These are phyloP conservation scores for Acanthaster planci DNA, from an alignment of 35 echinoderm and acorn worm species.

Conservation along the genomic window DNA sequence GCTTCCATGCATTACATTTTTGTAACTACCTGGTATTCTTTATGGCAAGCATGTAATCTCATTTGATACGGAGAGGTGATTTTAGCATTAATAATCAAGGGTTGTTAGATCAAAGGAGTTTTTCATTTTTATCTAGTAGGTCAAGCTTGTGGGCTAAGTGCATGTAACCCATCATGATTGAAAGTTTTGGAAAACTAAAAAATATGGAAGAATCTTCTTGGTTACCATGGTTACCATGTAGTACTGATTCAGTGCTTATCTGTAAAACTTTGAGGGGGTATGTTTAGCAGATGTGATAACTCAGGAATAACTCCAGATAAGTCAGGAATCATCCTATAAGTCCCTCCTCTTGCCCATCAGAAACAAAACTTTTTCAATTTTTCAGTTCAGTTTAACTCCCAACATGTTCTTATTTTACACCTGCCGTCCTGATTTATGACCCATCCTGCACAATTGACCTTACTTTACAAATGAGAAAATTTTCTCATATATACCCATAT, in stretches of 20 bases:
- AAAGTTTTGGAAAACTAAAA: background rate
- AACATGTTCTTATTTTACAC: no score
- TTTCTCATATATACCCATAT: no score
- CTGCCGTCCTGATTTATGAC: no score
- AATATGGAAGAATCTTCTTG: background rate
- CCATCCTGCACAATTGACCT: no score
- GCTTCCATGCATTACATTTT: background rate
- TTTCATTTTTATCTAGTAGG: background rate
- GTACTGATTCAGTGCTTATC: background rate
- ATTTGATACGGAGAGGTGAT: constrained; percentile 5
- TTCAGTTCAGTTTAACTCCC: no score
- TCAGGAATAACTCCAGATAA: no score
- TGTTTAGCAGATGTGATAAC: no score
- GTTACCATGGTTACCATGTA: background rate
- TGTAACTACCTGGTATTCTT: constrained; percentile 17
- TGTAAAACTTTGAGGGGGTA: no score
- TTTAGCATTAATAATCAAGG: background rate
- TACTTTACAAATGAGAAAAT: no score
- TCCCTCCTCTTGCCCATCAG: no score
- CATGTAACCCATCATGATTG: background rate
- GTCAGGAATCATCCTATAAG: no score
- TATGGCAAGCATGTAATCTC: constrained; percentile 10
- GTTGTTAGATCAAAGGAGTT: background rate
- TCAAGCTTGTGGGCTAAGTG: background rate
- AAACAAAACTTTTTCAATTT: no score